Evolutionary conservation across 2,888 invertebrate species (phyloP), one percentile per base, ranked within the genome.

Genomic region (Dryadula phaetusa): DNA sequence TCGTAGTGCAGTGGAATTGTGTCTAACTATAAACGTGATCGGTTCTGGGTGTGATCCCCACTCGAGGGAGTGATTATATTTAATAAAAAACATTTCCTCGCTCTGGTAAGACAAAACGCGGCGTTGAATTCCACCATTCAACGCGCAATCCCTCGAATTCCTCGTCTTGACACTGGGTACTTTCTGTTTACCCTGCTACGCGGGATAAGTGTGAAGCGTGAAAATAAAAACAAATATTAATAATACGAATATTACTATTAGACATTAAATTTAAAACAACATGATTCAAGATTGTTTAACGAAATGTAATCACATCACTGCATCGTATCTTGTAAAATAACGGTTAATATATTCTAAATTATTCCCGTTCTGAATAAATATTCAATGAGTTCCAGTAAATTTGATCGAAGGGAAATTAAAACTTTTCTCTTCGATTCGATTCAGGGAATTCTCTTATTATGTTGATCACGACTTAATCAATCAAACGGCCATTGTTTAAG

Each of bases 381-480:
- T 71, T 71, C 71, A 69, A 66, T 71, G 71, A 66, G 56, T 66
- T 66, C 62, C 62, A 69, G 53, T 61, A 64, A 69, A 71, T 66
- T 71, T 71, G 70, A 71, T 69, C 69, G 70, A 69, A 71, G 64
- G 70, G 69, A 70, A 71, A 69, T 71, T 71, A 71, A 71, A 71
- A 71, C 64, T 71, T 71, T 71, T 69, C 70, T 66, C 64, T 66
- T 66, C 66, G 69, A 69, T 69, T 69, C 66, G 66, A 64, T 69
- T 66, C 69, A 60, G 56, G 56, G 58, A 66, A 69, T 66, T 69
- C 70, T 66, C 69, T 71, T 71, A 66, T 70, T 62, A 70, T 70
- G 70, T 69, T 66, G 70, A 69, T 69, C 69, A 66, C 69, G 70
- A 62, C 56, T 69, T 69, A 71, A 71, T 71, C 70, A 71, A 71